phyloP scores from a whole-genome alignment of 2,888 invertebrate species.

The Caenorhabditis angaria region DNA sequence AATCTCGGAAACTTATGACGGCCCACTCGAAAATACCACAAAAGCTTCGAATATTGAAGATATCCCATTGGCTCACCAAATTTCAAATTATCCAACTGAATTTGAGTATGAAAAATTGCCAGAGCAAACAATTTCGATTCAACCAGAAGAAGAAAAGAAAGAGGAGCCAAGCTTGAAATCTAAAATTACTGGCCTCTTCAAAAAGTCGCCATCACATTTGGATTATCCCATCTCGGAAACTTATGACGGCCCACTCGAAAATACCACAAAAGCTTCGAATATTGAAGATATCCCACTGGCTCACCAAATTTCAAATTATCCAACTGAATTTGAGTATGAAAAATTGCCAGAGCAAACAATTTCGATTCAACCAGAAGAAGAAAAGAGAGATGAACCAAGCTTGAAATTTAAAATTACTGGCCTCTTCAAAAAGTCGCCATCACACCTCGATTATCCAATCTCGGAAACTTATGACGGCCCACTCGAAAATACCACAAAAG shows the following conservation, averaged over 20 bases:
- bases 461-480: constrained; percentile 25
- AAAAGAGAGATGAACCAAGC: constrained; percentile 14
- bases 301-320: constrained; percentile 38
- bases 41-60: not conserved
- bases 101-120: constrained; percentile 23
- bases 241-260: constrained; percentile 41
- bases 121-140: constrained; percentile 14
- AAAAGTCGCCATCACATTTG: constrained; percentile 32
- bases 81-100: not conserved
- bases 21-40: not conserved
- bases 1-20: not conserved
- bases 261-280: constrained; percentile 23
- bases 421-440: constrained; percentile 36
- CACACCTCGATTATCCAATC: constrained; percentile 47
- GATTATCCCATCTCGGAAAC: constrained; percentile 45
- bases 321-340: constrained; percentile 31
- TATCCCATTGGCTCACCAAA: not conserved
- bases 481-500: constrained; percentile 16
- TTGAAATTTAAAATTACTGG: constrained; percentile 19
- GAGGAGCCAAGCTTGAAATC: constrained; percentile 12
- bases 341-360: constrained; percentile 16
- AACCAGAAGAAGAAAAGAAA: constrained; percentile 13
- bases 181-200: constrained; percentile 21
- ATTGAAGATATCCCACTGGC: constrained; percentile 42
- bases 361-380: constrained; percentile 15